Percentiles rank a stretch among this genome's conserved stretches.
These are phyloP conservation scores for Malacoraja senta DNA, from an alignment of 2,797 vertebrate genomes.

Conservation along the genomic window DNA sequence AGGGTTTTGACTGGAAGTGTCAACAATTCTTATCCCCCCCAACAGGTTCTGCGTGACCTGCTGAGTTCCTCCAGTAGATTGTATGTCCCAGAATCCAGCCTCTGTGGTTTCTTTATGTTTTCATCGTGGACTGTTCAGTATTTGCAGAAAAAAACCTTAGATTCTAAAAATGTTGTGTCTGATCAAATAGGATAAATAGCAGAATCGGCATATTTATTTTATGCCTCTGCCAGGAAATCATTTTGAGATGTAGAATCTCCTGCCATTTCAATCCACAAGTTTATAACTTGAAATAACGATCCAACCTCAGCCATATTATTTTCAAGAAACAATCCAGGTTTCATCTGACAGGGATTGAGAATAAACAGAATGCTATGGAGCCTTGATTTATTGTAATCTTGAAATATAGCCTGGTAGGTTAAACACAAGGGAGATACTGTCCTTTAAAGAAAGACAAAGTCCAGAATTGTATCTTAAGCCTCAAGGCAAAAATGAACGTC, in stretches of 20 bases:
- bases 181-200: neutral
- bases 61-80: no score
- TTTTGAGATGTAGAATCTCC: neutral
- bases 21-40: no score
- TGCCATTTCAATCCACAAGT: neutral
- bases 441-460: neutral
- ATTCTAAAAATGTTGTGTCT: neutral
- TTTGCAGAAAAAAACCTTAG: neutral
- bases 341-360: neutral
- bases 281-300: constrained; percentile 8
- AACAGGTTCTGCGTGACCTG: no score
- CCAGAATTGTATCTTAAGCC: neutral
- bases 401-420: neutral
- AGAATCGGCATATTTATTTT: neutral
- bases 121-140: neutral
- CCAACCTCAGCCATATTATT: neutral
- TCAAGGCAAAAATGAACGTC: neutral
- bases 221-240: neutral
- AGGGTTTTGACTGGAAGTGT: no score
- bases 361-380: neutral
- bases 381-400: neutral
- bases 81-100: no score
- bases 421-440: constrained; percentile 4
- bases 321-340: neutral
- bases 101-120: no score